Evolutionary conservation across 2,888 invertebrate genomes (phyloP).

Genomic region (Psylliodes chrysocephalus): DNA sequence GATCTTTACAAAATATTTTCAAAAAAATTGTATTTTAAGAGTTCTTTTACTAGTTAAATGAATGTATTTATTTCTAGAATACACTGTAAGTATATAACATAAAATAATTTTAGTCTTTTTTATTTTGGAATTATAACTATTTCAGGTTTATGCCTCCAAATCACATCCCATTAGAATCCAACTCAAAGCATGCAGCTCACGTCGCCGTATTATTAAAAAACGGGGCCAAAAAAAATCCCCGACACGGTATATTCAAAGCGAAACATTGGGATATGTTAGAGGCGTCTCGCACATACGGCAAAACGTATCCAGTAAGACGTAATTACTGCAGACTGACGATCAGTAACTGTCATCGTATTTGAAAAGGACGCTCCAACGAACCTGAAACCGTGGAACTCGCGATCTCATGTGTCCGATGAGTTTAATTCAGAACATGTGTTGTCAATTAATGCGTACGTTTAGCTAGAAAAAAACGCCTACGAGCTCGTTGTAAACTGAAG

Average conservation of each 20-base stretch:
- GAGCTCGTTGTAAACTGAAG: not conserved
- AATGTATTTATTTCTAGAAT: no score
- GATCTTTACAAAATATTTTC: no score
- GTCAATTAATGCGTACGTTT: conserved; percentile 23
- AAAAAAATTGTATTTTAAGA: no score
- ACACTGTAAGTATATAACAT: no score
- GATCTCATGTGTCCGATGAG: conserved; percentile 16
- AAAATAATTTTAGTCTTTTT: no score
- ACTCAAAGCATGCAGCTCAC: not conserved
- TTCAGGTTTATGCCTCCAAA: no score
- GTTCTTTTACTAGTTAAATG: no score
- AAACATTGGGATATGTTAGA: conserved; percentile 8
- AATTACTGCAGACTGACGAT: conserved; percentile 49
- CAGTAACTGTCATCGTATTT: conserved; percentile 45
- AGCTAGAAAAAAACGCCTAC: conserved; percentile 7
- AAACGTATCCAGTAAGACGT: conserved; percentile 40
- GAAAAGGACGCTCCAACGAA: conserved; percentile 40
- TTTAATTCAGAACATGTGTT: conserved; percentile 38
- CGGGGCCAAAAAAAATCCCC: conserved; percentile 10
- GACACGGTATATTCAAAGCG: not conserved
- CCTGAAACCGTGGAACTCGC: conserved; percentile 31
- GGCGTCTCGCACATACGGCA: conserved; percentile 34
- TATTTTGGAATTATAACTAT: no score
- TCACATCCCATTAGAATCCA: conserved; percentile 2
- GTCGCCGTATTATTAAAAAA: not conserved